phyloP scores from a whole-genome alignment of 2,797 vertebrate species.

The Alauda arvensis region DNA sequence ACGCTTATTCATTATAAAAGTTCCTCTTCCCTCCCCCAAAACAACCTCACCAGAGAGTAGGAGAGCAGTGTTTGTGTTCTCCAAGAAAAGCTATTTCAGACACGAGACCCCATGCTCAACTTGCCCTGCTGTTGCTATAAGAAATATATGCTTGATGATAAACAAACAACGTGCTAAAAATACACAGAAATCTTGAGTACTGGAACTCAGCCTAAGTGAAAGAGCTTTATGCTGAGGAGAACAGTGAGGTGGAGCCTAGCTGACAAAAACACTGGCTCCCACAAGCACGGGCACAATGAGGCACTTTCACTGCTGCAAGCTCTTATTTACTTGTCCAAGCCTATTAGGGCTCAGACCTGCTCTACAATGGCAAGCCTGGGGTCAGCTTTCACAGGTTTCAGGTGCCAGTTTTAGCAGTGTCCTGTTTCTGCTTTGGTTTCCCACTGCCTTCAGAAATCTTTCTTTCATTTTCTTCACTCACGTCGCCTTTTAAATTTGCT shows the following conservation, averaged over 20 bases:
- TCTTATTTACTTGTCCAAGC: conserved; percentile 27
- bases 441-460: neutral
- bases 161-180: conserved; percentile 43
- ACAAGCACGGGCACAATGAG: neutral
- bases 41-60: neutral
- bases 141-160: conserved; percentile 13
- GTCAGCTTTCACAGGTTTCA: conserved; percentile 8
- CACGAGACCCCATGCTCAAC: neutral
- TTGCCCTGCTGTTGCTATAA: neutral
- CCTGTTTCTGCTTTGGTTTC: neutral
- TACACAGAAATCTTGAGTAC: conserved; percentile 4
- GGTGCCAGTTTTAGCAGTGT: neutral
- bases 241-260: neutral
- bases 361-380: neutral
- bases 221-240: conserved; percentile 12
- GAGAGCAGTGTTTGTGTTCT: neutral
- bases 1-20: neutral
- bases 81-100: conserved; percentile 15
- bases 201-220: conserved; percentile 18
- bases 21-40: neutral
- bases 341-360: conserved; percentile 13
- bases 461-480: neutral
- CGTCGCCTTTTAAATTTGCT: neutral
- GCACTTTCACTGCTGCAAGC: neutral
- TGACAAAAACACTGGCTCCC: conserved; percentile 1